Conservation (phyloP, 92 coral and sea anemone genomes). For the Pocillopora meandrina region DNA sequence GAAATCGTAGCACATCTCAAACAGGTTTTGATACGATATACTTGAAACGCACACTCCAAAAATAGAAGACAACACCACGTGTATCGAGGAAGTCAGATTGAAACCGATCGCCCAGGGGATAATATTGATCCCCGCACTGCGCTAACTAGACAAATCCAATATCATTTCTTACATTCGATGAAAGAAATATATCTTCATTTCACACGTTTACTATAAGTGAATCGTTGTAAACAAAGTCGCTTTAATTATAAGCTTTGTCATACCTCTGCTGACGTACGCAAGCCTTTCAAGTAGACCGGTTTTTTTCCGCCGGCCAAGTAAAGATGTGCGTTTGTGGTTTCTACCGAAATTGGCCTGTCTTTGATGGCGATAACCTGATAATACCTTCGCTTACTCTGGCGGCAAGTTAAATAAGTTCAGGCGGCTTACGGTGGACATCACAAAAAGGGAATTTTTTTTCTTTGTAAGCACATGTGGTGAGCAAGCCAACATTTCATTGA, state of each 20-base stretch:
- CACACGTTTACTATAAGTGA: neutral
- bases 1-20: neutral
- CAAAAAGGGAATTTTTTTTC: neutral
- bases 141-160: neutral
- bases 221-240: no score
- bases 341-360: conserved; percentile 22
- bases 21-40: no score
- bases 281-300: neutral
- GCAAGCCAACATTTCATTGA: no score
- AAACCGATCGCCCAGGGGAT: neutral
- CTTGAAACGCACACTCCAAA: no score
- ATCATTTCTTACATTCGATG: neutral
- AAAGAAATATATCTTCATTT: conserved; percentile 5
- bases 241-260: conserved; percentile 2
- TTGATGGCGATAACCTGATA: conserved; percentile 5
- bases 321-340: conserved; percentile 30
- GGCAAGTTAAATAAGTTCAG: neutral
- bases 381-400: conserved; percentile 6
- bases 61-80: no score
- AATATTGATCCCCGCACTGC: neutral
- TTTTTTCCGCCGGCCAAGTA: conserved; percentile 11
- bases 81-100: neutral
- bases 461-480: neutral
- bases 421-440: neutral
- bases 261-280: conserved; percentile 1